Conservation (phyloP, 1,140 invertebrate species). For the Drosophila ambigua region DNA sequence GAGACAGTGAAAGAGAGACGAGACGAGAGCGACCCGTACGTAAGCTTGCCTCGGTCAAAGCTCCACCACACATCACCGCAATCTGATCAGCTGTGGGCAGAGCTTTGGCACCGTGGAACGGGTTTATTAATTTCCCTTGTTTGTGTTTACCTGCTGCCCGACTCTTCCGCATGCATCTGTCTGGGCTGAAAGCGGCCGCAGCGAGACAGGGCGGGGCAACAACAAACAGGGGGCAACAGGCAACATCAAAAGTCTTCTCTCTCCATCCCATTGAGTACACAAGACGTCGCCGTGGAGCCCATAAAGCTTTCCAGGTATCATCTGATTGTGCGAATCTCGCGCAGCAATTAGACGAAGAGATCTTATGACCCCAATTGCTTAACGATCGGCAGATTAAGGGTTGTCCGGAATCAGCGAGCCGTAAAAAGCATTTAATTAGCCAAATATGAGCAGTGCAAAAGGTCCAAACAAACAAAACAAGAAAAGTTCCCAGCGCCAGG, state of each 20-base stretch:
- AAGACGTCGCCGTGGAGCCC: too few species aligned
- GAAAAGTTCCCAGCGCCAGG: conserved; percentile 5
- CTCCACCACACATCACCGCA: conserved; percentile 5
- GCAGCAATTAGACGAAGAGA: conserved; percentile 37
- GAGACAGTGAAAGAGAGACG: too few species aligned
- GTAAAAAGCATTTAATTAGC: conserved; percentile 39
- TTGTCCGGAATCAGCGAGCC: conserved; percentile 16
- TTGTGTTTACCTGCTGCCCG: conserved; percentile 12
- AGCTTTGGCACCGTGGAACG: conserved; percentile 40
- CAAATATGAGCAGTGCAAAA: conserved; percentile 49
- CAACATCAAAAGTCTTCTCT: conserved; percentile 32
- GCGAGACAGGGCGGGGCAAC: not conserved
- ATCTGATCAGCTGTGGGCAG: conserved; percentile 11
- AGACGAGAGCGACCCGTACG: too few species aligned
- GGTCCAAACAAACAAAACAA: conserved; percentile 19
- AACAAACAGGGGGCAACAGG: conserved; percentile 10
- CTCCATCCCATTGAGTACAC: not conserved
- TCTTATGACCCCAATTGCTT: conserved; percentile 39
- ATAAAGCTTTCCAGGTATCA: not conserved
- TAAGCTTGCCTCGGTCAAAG: conserved; percentile 15
- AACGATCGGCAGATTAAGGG: conserved; percentile 30
- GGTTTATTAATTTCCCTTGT: conserved; percentile 37
- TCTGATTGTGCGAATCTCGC: conserved; percentile 24
- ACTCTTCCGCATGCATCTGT: conserved; percentile 44
- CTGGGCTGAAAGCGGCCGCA: not conserved